phyloP scores from a whole-genome alignment of 2,888 invertebrate species.

The Amphipoea oculea region DNA sequence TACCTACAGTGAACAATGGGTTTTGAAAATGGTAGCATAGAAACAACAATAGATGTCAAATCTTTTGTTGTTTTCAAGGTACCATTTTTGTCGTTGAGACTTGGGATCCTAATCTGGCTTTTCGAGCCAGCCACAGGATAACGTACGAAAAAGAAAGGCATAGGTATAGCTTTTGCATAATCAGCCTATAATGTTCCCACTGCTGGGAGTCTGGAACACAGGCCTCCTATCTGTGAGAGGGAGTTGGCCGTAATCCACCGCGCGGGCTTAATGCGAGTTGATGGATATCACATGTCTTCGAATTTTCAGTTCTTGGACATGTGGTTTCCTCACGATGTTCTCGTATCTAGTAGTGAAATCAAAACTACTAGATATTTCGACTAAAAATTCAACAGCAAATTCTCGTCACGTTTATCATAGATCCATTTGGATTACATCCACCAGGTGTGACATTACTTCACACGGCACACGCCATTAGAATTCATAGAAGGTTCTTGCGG shows the following conservation, averaged over 20 bases:
- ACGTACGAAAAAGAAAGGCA: neutral
- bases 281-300: neutral
- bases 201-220: too few relatives aligned
- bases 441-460: constrained; percentile 40
- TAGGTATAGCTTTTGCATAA: neutral
- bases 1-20: constrained; percentile 13
- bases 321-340: neutral
- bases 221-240: too few relatives aligned
- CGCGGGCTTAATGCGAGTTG: too few relatives aligned
- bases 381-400: constrained; percentile 3
- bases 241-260: too few relatives aligned
- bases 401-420: constrained; percentile 17
- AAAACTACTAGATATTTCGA: neutral
- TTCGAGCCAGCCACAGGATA: too few relatives aligned
- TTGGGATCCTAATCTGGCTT: too few relatives aligned
- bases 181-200: too few relatives aligned
- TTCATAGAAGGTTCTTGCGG: constrained; percentile 22
- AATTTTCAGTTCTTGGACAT: neutral
- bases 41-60: neutral
- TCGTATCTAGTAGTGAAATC: neutral
- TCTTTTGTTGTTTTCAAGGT: neutral
- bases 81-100: neutral
- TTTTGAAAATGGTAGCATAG: constrained; percentile 2
- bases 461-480: constrained; percentile 28
- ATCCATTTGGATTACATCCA: constrained; percentile 21